Conservation (phyloP, 2,113 vertebrate species). For the Nettapus auritus region DNA sequence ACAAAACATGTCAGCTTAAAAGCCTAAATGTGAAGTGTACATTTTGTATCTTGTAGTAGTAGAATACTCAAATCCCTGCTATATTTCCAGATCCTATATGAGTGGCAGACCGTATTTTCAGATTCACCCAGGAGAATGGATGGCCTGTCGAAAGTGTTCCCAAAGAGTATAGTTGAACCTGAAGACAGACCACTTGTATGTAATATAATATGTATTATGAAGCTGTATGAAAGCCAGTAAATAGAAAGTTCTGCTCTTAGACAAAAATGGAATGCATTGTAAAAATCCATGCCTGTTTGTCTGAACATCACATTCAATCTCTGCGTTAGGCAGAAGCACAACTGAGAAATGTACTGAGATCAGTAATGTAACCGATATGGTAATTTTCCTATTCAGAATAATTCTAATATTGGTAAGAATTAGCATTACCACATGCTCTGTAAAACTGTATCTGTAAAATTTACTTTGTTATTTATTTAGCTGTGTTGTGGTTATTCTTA, state of each 20-base stretch:
- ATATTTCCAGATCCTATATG: not conserved
- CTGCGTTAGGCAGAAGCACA: not conserved
- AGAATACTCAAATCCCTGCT: not conserved
- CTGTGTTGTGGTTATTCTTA: not conserved
- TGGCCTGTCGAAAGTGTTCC: not conserved
- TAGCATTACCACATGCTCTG: not conserved
- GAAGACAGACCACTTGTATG: not conserved
- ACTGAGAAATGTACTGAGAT: not conserved
- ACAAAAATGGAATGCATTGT: not conserved
- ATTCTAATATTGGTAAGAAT: not conserved
- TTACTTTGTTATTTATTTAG: not conserved
- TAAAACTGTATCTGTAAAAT: conserved; percentile 26
- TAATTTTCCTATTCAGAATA: not conserved
- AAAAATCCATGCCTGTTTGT: not conserved
- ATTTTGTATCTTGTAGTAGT: not conserved
- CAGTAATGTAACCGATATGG: not conserved
- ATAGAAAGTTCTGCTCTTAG: not conserved
- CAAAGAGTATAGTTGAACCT: not conserved
- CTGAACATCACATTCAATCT: not conserved
- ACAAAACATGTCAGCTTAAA: not conserved
- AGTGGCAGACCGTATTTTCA: not conserved
- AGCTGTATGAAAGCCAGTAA: not conserved
- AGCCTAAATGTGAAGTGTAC: not conserved
- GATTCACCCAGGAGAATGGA: not conserved
- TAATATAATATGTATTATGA: not conserved